Evolutionary conservation across 2,797 vertebrate species (phyloP), one percentile per base, ranked within the genome.

Genomic region (Pangasius sanitwongsei): DNA sequence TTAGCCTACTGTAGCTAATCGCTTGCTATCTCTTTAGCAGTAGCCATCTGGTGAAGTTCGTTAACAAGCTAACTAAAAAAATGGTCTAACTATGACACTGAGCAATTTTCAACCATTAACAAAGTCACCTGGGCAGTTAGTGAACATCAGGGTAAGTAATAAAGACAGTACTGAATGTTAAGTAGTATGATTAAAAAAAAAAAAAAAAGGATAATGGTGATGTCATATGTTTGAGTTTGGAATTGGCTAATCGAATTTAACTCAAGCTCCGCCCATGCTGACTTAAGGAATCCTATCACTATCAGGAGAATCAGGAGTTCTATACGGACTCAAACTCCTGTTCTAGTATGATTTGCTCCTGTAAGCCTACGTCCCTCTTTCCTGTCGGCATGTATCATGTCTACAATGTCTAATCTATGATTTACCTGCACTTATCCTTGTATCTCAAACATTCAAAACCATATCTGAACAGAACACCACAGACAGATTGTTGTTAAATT

Each of bases 401-500:
- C 18, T 41, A 0, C 82, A n/a, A 48, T 2, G 6, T 28, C 82
- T 67, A 50, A 83, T 83, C 82, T 67, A 31, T 48, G 15, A 67
- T 50, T 84, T 16, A 65, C 44, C 11, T 48, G 28, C n/a, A 25
- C n/a, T 87, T 28, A 65, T 50, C 44, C 59, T 67, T 8, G 0
- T 67, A 84, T 67, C 28, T 50, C 61, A 67, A 20, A 67, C 82
- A 67, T 84, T 67, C 67, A 63, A 83, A 67, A 4, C 59, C 61
- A 67, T 67, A 84, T 67, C 81, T 41, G 55, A 83, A n/a, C 34
- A 63, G 34, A 63, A 82, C 34, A 6, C 37, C 12, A 28, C 61
- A 67, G 61, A 44, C 44, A 41, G 37, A 77, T 59, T 50, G 34
- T 75, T 75, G 85, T 61, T 31, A 9, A 80, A 87, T 65, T 87